These are phyloP conservation scores for Gymnothorax javanicus DNA, from an alignment of 2,797 vertebrate genomes.

Conservation along the genomic window DNA sequence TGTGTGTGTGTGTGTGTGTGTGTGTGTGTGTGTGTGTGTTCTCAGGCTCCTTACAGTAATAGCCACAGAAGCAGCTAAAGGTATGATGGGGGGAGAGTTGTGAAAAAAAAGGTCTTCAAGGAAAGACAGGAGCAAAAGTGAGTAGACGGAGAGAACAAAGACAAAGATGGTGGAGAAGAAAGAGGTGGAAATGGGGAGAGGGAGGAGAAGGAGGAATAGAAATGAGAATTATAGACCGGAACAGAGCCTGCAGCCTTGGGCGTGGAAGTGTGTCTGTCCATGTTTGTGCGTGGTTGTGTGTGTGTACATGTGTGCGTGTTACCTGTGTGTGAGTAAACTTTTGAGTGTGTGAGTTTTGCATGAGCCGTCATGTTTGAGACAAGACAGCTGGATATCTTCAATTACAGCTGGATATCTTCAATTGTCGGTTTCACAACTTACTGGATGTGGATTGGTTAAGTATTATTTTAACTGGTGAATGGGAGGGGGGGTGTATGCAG, in stretches of 20 bases:
- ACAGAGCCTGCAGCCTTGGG: constrained; percentile 57
- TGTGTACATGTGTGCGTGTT: not conserved
- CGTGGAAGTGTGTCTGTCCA: constrained; percentile 55
- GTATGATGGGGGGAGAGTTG: too few species aligned
- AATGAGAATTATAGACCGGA: constrained; percentile 53
- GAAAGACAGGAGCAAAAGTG: too few species aligned
- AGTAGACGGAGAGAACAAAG: constrained; percentile 48
- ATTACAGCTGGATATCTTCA: not conserved
- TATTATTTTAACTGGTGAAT: too few species aligned
- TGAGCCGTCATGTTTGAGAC: not conserved
- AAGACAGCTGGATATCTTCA: not conserved
- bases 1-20: too few species aligned
- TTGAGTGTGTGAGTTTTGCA: not conserved
- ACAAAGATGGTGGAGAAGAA: not conserved
- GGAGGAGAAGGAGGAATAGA: constrained; percentile 47
- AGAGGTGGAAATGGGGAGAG: not conserved
- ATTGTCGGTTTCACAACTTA: too few species aligned
- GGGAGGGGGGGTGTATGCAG: not conserved
- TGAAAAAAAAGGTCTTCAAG: too few species aligned
- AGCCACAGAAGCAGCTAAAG: too few species aligned
- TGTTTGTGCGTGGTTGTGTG: constrained; percentile 3
- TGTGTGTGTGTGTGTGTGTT: too few species aligned
- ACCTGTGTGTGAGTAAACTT: not conserved
- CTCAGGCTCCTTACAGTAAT: too few species aligned
- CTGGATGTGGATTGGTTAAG: too few species aligned